Evolutionary conservation across 2,113 vertebrate genomes (phyloP).

Genomic region (Megatriorchis doriae): DNA sequence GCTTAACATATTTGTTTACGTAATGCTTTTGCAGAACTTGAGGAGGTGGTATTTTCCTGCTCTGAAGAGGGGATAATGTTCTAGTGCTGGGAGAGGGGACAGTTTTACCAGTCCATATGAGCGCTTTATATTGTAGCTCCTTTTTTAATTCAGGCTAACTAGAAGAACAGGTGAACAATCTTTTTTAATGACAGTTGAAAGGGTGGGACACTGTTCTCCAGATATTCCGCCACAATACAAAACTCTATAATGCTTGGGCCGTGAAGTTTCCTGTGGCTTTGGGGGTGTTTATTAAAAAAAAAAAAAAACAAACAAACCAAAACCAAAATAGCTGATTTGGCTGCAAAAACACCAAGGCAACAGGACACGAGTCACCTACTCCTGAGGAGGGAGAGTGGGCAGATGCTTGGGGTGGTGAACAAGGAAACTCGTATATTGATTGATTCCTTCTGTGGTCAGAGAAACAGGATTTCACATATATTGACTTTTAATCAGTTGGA

Average conservation of each 20-base stretch:
- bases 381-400: background rate
- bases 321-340: background rate
- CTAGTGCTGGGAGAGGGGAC: background rate
- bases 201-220: background rate
- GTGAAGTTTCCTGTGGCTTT: background rate
- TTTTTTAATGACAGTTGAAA: background rate
- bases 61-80: background rate
- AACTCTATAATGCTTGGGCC: background rate
- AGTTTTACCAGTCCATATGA: background rate
- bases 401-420: background rate
- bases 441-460: background rate
- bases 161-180: background rate
- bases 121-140: background rate
- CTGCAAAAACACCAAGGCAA: background rate
- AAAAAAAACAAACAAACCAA: too few relatives aligned
- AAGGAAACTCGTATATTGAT: background rate
- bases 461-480: background rate
- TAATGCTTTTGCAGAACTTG: background rate
- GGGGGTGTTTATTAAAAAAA: background rate
- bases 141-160: background rate
- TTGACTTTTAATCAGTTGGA: background rate
- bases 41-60: background rate
- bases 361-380: background rate
- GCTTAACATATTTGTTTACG: background rate
- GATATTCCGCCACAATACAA: background rate